A percentile compares a stretch with the other conserved stretches of the same genome.
Evolutionary conservation across 2,113 vertebrate genomes (phyloP).

Genomic region (Meleagris gallopavo): DNA sequence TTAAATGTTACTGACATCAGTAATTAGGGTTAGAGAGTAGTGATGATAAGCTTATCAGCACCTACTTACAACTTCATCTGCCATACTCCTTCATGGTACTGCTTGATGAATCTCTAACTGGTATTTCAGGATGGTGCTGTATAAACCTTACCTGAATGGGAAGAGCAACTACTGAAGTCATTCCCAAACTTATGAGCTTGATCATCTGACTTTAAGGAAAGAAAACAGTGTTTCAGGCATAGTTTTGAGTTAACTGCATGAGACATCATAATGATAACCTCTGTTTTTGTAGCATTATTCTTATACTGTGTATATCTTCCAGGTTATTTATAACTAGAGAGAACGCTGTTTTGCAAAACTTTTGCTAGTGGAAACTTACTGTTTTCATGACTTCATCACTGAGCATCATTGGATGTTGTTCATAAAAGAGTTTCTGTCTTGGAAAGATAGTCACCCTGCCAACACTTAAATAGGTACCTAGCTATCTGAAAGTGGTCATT

Average conservation of each 20-base stretch:
- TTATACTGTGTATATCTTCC: background rate
- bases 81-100: background rate
- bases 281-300: background rate
- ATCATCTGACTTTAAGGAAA: background rate
- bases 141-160: background rate
- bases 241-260: background rate
- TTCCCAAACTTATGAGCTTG: background rate
- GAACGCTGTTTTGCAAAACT: background rate
- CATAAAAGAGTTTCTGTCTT: background rate
- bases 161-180: background rate
- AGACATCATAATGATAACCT: background rate
- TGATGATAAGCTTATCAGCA: background rate
- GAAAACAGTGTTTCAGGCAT: background rate
- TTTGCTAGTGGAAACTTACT: background rate
- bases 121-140: background rate
- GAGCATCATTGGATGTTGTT: background rate
- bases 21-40: background rate
- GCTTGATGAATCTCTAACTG: background rate
- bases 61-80: background rate
- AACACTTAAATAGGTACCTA: background rate
- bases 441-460: background rate
- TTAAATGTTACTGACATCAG: background rate
- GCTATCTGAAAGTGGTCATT: fast-evolving
- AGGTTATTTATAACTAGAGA: background rate
- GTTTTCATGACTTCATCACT: background rate